Base-by-base conservation (phyloP, 1,140 invertebrate genomes). In the Cydia splendana region DNA sequence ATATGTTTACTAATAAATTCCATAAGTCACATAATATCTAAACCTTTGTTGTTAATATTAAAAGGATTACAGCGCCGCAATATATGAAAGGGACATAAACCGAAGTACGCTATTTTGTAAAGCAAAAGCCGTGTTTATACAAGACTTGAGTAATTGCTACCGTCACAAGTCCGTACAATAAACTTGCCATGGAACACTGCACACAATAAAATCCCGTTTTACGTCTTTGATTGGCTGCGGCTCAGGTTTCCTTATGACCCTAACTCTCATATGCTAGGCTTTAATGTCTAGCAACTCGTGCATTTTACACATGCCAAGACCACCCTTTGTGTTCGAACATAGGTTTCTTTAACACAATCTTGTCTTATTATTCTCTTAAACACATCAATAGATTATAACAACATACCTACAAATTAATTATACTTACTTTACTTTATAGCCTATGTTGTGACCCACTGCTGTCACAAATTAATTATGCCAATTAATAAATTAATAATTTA, bases 191-290 rank as follows among this genome's bases (percentile, higher is more conserved):
- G 89, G 84, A 84, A 90, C 87, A 90, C 79, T 88, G 84, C 89
- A 87, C 88, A 90, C 88, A 87, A 90, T 91, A 91, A 90, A 91
- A 88, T 91, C 82, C 84, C 84, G 85, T 91, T 91, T 91, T 88
- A 87, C 86, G 85, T 87, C 88, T 91, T 91, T 93, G 89, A 93
- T 93, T 91, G 90, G 88, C 85, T 81, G 76, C 74, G 78, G 81
- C 87, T 91, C 90, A 79, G 77, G 88, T 93, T 93, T 87, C 91
- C 80, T 79, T 82, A 82, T 85, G 84, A 85, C 81, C 81, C 77
- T 82, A 53, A 80, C 85, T 82, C 85, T 85, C 84, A 86, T 87
- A 87, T 84, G 84, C 81, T 77, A 84, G 78, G 81, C 78, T 78
- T 87, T 84, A 85, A 85, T 84, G 81, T 77, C 77, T 75, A 38